phyloP scores from a whole-genome alignment of 2,888 invertebrate genomes.

The Bellardia pandia region DNA sequence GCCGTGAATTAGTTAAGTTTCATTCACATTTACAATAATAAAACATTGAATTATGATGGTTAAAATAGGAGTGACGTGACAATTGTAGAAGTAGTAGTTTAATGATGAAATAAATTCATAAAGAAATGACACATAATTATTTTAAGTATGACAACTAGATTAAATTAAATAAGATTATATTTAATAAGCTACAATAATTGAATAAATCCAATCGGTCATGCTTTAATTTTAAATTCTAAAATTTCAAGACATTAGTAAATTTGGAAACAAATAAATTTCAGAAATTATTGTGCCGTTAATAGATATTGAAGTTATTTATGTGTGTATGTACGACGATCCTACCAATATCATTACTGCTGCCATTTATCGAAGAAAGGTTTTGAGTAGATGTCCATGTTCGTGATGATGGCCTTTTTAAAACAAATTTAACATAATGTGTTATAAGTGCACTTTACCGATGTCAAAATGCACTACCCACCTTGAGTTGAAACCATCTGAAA shows the following conservation, averaged over 20 bases:
- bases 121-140: constrained; percentile 51
- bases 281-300: background rate
- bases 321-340: constrained; percentile 66
- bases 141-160: constrained; percentile 31
- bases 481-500: constrained; percentile 87
- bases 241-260: constrained; percentile 43
- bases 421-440: background rate
- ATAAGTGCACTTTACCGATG: background rate
- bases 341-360: constrained; percentile 82
- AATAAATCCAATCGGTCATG: constrained; percentile 48
- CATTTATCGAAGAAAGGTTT: constrained; percentile 85
- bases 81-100: constrained; percentile 49
- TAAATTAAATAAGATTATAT: constrained; percentile 43
- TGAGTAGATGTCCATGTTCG: constrained; percentile 92
- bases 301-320: background rate
- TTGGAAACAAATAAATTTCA: constrained; percentile 33
- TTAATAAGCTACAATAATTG: background rate
- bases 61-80: constrained; percentile 52
- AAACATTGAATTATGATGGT: constrained; percentile 51
- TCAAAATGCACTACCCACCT: constrained; percentile 82
- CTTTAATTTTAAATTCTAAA: background rate
- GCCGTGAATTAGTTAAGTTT: constrained; percentile 31
- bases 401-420: constrained; percentile 80
- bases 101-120: constrained; percentile 47
- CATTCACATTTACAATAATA: constrained; percentile 39